phyloP scores from a whole-genome alignment of 2,888 invertebrate species.

The Kuschelorhynchus macadamiae region DNA sequence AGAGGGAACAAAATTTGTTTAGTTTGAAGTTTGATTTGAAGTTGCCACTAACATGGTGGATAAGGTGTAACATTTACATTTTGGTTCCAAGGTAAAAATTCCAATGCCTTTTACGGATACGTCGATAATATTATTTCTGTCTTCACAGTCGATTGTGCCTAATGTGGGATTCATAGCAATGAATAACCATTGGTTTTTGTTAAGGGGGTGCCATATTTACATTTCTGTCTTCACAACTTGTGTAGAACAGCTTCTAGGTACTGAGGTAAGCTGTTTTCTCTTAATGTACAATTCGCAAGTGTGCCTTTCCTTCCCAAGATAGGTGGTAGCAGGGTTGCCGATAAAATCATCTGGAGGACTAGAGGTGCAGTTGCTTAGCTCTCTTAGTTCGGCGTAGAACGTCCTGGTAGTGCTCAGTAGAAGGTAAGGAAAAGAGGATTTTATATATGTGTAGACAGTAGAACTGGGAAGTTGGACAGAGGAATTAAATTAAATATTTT shows the following conservation, averaged over 20 bases:
- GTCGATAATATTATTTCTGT: too few species aligned
- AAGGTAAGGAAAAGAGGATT: slow-evolving; percentile 10
- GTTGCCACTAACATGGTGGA: too few species aligned
- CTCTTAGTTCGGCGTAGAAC: slow-evolving; percentile 10
- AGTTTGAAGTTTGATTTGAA: too few species aligned
- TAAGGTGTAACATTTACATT: too few species aligned
- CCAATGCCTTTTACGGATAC: too few species aligned
- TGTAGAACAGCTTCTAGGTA: slow-evolving; percentile 5
- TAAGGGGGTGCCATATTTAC: slow-evolving; percentile 18
- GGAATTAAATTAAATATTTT: too few species aligned
- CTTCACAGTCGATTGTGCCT: background rate
- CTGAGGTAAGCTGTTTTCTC: background rate
- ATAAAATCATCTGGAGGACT: slow-evolving; percentile 1
- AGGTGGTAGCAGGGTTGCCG: background rate
- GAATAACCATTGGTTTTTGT: slow-evolving; percentile 9
- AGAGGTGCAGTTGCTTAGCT: background rate
- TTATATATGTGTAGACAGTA: slow-evolving; percentile 12
- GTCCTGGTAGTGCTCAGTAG: background rate
- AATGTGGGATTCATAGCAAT: background rate
- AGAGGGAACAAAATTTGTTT: too few species aligned
- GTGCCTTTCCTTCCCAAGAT: slow-evolving; percentile 4
- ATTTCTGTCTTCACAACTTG: slow-evolving; percentile 3
- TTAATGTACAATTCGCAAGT: slow-evolving; percentile 8
- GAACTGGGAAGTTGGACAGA: too few species aligned
- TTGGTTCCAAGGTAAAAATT: too few species aligned